A percentile compares a stretch with the other conserved stretches of the same genome.
These are phyloP conservation scores for Eledona agricola DNA, from an alignment of 2,888 invertebrate genomes.

Conservation along the genomic window DNA sequence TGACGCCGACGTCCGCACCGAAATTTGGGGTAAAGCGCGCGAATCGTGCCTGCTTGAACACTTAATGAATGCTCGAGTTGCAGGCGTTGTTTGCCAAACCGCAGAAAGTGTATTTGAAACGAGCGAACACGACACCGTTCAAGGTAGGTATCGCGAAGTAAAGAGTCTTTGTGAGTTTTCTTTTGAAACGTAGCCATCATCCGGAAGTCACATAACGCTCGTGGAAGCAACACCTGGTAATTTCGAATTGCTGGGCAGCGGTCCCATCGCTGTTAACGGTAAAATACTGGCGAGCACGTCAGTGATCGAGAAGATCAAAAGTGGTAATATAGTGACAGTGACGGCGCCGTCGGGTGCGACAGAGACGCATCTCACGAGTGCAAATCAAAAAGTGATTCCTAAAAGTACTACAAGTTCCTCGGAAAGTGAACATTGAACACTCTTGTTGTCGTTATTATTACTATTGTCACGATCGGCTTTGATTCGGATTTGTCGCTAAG, in stretches of 20 bases:
- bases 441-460: conserved; percentile 1
- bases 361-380: conserved; percentile 31
- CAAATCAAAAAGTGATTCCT: conserved; percentile 33
- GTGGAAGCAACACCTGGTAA: conserved; percentile 56
- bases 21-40: conserved; percentile 44
- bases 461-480: conserved; percentile 2
- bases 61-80: conserved; percentile 18
- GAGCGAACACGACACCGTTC: conserved; percentile 29
- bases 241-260: conserved; percentile 52
- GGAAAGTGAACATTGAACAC: conserved; percentile 33
- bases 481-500: neutral
- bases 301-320: conserved; percentile 42
- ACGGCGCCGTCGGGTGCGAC: conserved; percentile 41
- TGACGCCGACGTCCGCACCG: conserved; percentile 44
- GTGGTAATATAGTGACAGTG: conserved; percentile 43
- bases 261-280: conserved; percentile 47
- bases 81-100: conserved; percentile 46
- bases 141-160: conserved; percentile 17
- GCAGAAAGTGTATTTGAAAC: conserved; percentile 44
- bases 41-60: conserved; percentile 1
- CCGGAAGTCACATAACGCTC: conserved; percentile 51
- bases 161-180: neutral
- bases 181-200: conserved; percentile 16
- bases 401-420: conserved; percentile 30
- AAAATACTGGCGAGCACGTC: conserved; percentile 48